Evolutionary conservation across 2,888 invertebrate genomes (phyloP), one percentile per base, ranked within the genome.

Genomic region (Acanthosepion pharaonis): DNA sequence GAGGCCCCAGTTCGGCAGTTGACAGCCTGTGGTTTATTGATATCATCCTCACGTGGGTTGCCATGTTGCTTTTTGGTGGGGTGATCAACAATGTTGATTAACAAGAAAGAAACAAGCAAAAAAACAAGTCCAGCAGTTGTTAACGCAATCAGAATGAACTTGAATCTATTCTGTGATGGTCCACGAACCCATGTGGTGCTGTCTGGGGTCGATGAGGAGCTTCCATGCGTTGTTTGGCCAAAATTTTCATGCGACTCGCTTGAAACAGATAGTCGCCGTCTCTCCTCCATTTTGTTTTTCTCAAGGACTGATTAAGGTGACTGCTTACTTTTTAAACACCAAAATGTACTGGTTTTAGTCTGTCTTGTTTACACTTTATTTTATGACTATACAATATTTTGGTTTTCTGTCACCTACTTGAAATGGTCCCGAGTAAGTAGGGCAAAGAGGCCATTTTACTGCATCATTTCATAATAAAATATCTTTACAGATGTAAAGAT

Each of bases 1-100:
- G 92, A 93, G 20, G 59, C 92, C 48, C 92, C 93, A n/a, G 18
- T 93, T 51, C 94, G 25, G 51, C 93, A 93, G 23, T 92, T 92
- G 0, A 48, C 49, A 48, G 92, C 49, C 11, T 92, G 92, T 0
- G 92, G 78, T n/a, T 78, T 78, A 33, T 42, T 78, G 8, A 9
- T 78, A 11, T 11, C 78, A 11, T n/a, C 5, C 18, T n/a, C 78
- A 78, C 78, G 78, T n/a, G 78, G 11, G 9, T 78, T n/a, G 8
- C n/a, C 78, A 78, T 78, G 11, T 78, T 78, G 78, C 9, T 78
- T n/a, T n/a, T 78, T 42, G 1, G 42, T 42, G 3, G 42, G n/a
- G n/a, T 78, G n/a, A n/a, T n/a, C 78, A 15, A 78, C 18, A 78
- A n/a, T n/a, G 15, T 33, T 11, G n/a, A n/a, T 78, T 11, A 33